Evolutionary conservation across 2,797 vertebrate genomes (phyloP).

Genomic region (Tragopan temminckii): DNA sequence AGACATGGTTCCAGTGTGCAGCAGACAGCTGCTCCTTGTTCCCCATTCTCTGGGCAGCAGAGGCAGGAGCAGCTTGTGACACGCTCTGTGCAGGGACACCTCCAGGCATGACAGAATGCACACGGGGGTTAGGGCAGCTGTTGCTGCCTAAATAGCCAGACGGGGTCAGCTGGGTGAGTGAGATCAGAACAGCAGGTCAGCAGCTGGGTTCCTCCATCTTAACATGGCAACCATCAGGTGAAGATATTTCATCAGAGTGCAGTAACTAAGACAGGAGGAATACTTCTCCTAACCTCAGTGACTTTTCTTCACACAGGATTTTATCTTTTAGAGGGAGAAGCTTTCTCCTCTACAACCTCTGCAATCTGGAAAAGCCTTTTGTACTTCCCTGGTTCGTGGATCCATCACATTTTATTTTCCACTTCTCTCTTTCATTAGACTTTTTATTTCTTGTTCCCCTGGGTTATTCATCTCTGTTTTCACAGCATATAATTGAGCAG

Average conservation of each 20-base stretch:
- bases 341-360: not conserved
- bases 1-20: not conserved
- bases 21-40: not conserved
- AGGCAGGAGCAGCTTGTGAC: not conserved
- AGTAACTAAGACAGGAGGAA: not conserved
- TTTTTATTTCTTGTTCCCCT: conserved; percentile 57
- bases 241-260: not conserved
- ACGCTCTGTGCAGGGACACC: not conserved
- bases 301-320: not conserved
- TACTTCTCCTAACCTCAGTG: not conserved
- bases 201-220: not conserved
- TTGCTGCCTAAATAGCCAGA: not conserved
- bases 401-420: conserved; percentile 30
- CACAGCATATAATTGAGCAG: conserved; percentile 23
- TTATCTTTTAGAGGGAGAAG: not conserved
- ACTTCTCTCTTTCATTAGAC: conserved; percentile 20
- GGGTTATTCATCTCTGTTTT: conserved; percentile 39
- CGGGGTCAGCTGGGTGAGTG: not conserved
- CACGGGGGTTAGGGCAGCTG: not conserved
- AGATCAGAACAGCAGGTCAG: not conserved
- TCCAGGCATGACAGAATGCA: not conserved
- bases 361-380: not conserved
- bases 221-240: not conserved
- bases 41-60: not conserved
- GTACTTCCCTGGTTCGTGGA: not conserved